Evolutionary conservation across 2,113 vertebrate species (phyloP).

Genomic region (Cyanoderma ruficeps): DNA sequence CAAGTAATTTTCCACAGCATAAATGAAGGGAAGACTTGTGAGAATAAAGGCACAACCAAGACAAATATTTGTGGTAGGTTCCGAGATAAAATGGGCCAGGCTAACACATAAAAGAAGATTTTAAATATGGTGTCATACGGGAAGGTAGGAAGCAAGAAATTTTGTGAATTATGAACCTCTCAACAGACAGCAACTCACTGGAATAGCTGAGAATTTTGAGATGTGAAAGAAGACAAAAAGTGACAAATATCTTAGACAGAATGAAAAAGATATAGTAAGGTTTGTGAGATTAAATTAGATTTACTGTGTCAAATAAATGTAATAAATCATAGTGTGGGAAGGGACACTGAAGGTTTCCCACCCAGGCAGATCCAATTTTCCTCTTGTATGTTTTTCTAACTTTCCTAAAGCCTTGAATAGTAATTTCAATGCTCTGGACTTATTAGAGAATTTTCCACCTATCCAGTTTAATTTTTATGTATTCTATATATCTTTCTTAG

Average conservation of each 20-base stretch:
- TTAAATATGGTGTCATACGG: neutral
- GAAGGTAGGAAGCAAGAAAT: neutral
- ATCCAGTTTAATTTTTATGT: neutral
- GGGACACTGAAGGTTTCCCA: neutral
- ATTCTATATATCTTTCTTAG: neutral
- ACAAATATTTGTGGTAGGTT: neutral
- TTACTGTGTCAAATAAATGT: neutral
- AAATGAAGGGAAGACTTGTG: neutral
- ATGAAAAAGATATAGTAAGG: neutral
- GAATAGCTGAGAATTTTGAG: neutral
- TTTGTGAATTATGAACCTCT: neutral
- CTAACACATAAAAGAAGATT: neutral
- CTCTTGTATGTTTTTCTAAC: neutral
- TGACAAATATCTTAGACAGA: neutral
- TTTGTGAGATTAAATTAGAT: neutral
- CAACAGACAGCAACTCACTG: neutral
- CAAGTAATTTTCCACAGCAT: neutral
- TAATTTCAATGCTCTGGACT: neutral
- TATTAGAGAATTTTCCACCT: neutral
- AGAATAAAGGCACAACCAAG: neutral
- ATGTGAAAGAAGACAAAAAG: neutral
- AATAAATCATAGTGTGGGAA: neutral
- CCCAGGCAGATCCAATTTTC: neutral
- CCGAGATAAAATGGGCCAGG: neutral
- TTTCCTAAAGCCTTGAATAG: neutral